These are phyloP conservation scores for Podilymbus podiceps DNA, from an alignment of 2,113 vertebrate genomes.

Conservation along the genomic window DNA sequence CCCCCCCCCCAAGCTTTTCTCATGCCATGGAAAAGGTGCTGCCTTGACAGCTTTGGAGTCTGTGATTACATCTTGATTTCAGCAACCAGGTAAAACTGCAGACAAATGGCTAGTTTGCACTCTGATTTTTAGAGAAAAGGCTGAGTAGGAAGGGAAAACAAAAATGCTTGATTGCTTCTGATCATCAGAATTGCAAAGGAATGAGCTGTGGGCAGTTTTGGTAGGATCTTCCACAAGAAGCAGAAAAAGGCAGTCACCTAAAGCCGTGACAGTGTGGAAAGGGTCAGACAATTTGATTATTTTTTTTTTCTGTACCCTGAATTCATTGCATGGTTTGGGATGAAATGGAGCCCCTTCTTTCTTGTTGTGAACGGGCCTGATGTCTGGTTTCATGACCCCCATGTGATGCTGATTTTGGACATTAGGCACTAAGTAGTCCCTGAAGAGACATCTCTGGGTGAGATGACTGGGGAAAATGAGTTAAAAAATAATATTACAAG, in stretches of 20 bases:
- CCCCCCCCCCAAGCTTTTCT: background rate
- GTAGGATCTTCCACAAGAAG: background rate
- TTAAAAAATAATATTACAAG: background rate
- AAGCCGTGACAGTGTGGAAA: background rate
- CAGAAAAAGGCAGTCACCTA: background rate
- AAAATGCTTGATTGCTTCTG: background rate
- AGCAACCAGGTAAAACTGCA: background rate
- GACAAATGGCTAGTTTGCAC: background rate
- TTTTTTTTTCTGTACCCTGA: background rate
- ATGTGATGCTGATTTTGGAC: background rate
- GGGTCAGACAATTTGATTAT: background rate
- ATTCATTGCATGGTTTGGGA: background rate
- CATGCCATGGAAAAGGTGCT: background rate
- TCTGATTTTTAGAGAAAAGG: background rate
- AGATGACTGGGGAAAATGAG: background rate
- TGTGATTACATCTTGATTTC: background rate
- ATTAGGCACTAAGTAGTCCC: background rate
- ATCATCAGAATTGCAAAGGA: background rate
- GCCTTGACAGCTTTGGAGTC: background rate
- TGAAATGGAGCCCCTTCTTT: background rate
- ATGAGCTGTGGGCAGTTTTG: background rate
- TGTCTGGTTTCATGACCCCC: rapidly evolving
- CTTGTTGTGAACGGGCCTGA: background rate
- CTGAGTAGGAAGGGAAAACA: background rate
- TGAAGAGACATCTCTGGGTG: background rate